Conservation (phyloP, 1,140 invertebrate species). For the Eufriesea mexicana region DNA sequence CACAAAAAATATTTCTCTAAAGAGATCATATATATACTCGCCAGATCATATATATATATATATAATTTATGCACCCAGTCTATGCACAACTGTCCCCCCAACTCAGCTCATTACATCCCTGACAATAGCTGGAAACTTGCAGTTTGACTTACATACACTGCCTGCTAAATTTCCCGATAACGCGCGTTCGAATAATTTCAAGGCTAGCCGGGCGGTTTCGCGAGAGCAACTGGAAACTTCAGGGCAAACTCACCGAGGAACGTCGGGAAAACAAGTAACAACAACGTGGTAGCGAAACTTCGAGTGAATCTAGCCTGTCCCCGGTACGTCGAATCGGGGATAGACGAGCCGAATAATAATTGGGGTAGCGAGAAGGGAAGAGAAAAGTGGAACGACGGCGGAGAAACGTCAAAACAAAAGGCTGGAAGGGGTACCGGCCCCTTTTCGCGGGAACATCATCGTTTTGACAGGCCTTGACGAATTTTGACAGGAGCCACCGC, state of each 20-base stretch:
- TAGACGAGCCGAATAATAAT: not conserved
- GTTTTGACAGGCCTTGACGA: conserved; percentile 74
- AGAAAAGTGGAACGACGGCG: conserved; percentile 25
- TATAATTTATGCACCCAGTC: not conserved
- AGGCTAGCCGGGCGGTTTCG: not conserved
- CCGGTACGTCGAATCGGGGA: not conserved
- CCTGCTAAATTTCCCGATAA: not conserved
- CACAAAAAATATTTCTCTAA: no score
- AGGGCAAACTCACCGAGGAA: not conserved
- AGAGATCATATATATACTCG: not conserved
- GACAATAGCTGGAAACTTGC: not conserved
- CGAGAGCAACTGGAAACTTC: not conserved
- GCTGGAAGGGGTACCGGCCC: conserved; percentile 36
- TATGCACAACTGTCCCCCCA: not conserved
- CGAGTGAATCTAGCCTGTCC: not conserved
- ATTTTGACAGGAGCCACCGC: conserved; percentile 64
- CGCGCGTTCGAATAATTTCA: not conserved
- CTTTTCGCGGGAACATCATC: conserved; percentile 27
- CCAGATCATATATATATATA: no score
- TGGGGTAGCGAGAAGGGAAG: not conserved
- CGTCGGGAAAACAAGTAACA: not conserved
- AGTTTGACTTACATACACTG: not conserved
- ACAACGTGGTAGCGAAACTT: not conserved
- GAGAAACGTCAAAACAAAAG: conserved; percentile 44
- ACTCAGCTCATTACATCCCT: not conserved